Percentiles rank a stretch among this genome's conserved stretches.
Conservation (phyloP, 2,888 invertebrate species). For the Aromia moschata region DNA sequence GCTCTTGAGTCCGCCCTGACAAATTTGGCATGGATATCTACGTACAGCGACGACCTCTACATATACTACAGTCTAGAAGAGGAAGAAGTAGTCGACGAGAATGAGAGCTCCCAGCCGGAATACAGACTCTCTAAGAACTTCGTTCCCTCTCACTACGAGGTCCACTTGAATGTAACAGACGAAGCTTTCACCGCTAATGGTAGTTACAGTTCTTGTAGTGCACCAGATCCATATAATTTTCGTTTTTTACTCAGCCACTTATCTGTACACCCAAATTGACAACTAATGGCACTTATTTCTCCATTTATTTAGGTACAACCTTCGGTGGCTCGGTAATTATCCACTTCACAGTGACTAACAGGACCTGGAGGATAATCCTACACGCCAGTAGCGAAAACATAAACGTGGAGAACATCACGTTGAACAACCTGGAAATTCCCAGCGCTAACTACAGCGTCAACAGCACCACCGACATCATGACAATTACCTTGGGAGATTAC, state of each 20-base stretch:
- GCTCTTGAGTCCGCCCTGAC: slow-evolving; percentile 30
- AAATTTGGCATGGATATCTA: slow-evolving; percentile 31
- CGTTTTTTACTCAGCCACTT: no score
- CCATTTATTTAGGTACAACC: not conserved
- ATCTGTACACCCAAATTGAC: no score
- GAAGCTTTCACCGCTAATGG: slow-evolving; percentile 13
- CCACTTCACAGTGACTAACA: not conserved
- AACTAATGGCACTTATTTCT: no score
- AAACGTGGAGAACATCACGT: slow-evolving; percentile 13
- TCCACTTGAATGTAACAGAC: slow-evolving; percentile 2
- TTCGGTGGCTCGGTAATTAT: slow-evolving; percentile 6
- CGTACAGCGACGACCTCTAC: slow-evolving; percentile 29
- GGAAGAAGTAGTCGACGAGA: slow-evolving; percentile 13
- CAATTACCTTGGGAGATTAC: slow-evolving; percentile 14
- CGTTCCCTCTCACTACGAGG: slow-evolving; percentile 13
- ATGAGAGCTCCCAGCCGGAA: slow-evolving; percentile 1
- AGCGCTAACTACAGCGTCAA: slow-evolving; percentile 27
- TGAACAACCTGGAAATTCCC: slow-evolving; percentile 20
- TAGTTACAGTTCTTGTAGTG: no score
- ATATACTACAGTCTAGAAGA: slow-evolving; percentile 29
- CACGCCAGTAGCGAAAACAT: slow-evolving; percentile 11
- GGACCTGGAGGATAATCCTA: not conserved
- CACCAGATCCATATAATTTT: no score
- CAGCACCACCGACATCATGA: slow-evolving; percentile 34
- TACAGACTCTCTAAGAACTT: slow-evolving; percentile 14